Base-by-base conservation (phyloP, 2,113 vertebrate genomes). In the Podarcis muralis region DNA sequence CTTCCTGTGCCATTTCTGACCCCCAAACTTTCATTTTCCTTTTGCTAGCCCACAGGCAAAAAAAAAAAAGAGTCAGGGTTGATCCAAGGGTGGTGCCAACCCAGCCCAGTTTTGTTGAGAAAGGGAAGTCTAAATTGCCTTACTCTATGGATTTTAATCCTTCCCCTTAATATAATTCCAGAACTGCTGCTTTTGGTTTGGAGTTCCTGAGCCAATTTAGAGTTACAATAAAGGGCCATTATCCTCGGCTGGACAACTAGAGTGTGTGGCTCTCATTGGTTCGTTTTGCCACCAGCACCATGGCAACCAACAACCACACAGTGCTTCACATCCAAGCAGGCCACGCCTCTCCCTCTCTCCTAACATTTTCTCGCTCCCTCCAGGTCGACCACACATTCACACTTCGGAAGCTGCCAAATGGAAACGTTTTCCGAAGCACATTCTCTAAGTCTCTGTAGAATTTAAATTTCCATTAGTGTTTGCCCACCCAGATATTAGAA, bases 391-490 rank as follows among this genome's bases (percentile, higher is more conserved):
- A 92, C 90, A 86, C 92, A 91, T 95, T 94, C 95, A 92, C 92
- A 93, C 92, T 92, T 90, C 76, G 91, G 88, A 91, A 82, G 81
- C 89, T 93, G 93, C 83, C 91, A 91, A 92, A 79, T 94, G 90
- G 93, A 95, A 95, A 94, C 90, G 83, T 93, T 92, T 96, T 94
- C 92, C 90, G 94, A 92, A 96, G 94, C 92, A 92, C 94, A 94
- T 95, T 96, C 91, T 90, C 93, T 80, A n/a, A 87, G 84, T 93
- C 93, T 95, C 94, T 83, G 43, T 93, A 96, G 95, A 95, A 95
- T 91, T 94, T 93, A 93, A 94, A 89, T 90, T 94, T 93, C 91
- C 93, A 93, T 87, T 94, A 91, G 79, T 27, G 37, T 95, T 95
- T 96, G 91, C 92, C 94, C 95, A 90, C 94, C 87, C 95, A 94